Conservation (phyloP, 2,113 vertebrate species). For the Crotalus tigris region DNA sequence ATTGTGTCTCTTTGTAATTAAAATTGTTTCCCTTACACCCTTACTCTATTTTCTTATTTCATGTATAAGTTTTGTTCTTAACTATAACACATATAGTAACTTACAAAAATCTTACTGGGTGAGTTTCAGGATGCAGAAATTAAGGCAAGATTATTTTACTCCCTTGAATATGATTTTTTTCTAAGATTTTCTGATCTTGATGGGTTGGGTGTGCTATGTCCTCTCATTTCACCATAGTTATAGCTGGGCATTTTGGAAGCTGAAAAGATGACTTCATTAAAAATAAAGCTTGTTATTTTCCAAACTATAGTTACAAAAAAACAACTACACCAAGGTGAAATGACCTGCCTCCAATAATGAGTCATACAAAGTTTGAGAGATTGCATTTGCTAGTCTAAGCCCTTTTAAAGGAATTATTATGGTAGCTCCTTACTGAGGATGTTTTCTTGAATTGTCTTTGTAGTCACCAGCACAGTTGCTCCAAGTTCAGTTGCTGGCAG, state of each 20-base stretch:
- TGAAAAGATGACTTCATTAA: background rate
- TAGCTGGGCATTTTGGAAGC: background rate
- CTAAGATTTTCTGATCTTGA: background rate
- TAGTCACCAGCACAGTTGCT: slow-evolving; percentile 72
- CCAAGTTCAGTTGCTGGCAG: slow-evolving; percentile 76
- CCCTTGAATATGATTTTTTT: fast-evolving
- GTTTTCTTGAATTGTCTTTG: slow-evolving; percentile 67
- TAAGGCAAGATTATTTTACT: background rate
- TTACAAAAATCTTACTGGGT: background rate
- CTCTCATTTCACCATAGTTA: background rate
- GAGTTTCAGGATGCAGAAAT: background rate
- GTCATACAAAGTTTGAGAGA: background rate
- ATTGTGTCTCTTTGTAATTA: background rate
- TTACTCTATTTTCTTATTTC: background rate
- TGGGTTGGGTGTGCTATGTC: background rate
- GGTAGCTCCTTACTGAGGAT: slow-evolving; percentile 18
- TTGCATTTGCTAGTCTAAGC: background rate
- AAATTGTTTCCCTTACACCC: background rate
- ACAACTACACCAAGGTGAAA: background rate
- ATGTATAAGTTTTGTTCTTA: background rate
- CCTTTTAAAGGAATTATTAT: background rate
- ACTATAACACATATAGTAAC: background rate
- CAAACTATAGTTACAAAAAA: background rate
- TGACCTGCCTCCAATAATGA: background rate
- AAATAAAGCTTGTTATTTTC: fast-evolving